Evolutionary conservation across 2,888 invertebrate species (phyloP), one percentile per base, ranked within the genome.

Genomic region (Tetramorium bicarinatum): DNA sequence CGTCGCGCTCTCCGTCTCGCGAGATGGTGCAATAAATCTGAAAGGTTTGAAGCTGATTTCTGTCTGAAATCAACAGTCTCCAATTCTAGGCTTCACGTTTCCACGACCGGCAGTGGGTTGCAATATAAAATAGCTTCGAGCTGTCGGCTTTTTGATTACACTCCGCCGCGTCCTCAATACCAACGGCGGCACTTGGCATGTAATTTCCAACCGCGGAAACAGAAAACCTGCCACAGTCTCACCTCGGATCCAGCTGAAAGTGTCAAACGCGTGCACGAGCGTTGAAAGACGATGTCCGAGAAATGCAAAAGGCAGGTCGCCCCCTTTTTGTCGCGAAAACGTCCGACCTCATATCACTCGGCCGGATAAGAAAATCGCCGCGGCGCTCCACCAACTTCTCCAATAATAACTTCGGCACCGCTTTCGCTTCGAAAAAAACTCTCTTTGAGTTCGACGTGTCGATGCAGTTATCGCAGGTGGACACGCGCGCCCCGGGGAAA

Each of bases 361-460:
- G 76, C 69, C 77, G 71, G 79, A 59, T 86, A 90, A 90, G 89
- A 90, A 89, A 90, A 88, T 47, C 75, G 72, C 82, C 64, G 61
- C 77, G 41, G 79, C 83, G 69, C 80, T 69, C 79, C 77, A 74
- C 90, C 38, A 90, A 90, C 90, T 90, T 90, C 89, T 90, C 87
- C 90, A 90, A 90, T 90, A 90, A 90, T 87, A 90, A 90, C 90
- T 90, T 67, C 52, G 41, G 66, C 62, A 25, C 29, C 74, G 49
- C 66, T 85, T 76, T 75, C 75, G 67, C 77, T 69, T 34, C 44
- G 67, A 83, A 87, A 34, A 87, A 87, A 88, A 82, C 87, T 83
- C 85, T 86, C 88, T 85, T 88, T 82, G 87, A 89, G 90, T 88
- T 89, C 89, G 9, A 77, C 41, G 79, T 89, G 88, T 90, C 89